phyloP scores from a whole-genome alignment of 2,113 vertebrate species.

The Archilochus colubris region DNA sequence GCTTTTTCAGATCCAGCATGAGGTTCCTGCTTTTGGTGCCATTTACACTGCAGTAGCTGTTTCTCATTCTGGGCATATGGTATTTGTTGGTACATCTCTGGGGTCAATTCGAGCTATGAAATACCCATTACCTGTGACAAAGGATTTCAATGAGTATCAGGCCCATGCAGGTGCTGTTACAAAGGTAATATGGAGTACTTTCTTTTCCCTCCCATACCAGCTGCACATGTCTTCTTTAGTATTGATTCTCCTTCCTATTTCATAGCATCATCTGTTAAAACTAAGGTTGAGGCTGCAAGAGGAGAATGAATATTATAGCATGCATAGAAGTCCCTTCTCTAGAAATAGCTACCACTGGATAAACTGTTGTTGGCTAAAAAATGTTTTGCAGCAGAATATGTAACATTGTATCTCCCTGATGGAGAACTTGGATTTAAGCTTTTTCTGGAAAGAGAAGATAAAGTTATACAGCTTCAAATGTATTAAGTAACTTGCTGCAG shows the following conservation, averaged over 20 bases:
- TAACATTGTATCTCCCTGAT: neutral
- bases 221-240: neutral
- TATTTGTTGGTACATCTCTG: conserved; percentile 88
- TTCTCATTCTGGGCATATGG: conserved; percentile 82
- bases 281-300: neutral
- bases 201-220: neutral
- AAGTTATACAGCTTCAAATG: neutral
- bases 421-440: neutral
- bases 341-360: neutral
- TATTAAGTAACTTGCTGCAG: neutral
- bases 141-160: conserved; percentile 87
- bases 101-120: conserved; percentile 88
- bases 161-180: conserved; percentile 89
- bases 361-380: neutral
- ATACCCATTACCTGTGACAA: conserved; percentile 84
- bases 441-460: neutral
- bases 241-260: neutral
- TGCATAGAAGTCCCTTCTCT: neutral
- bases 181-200: conserved; percentile 78
- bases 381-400: neutral
- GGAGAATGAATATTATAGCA: neutral
- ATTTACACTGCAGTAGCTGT: conserved; percentile 83
- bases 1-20: conserved; percentile 82
- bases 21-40: conserved; percentile 79
- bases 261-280: neutral